These are phyloP conservation scores for Manis crassicaudata DNA, from an alignment of 2,797 vertebrate genomes.

Conservation along the genomic window DNA sequence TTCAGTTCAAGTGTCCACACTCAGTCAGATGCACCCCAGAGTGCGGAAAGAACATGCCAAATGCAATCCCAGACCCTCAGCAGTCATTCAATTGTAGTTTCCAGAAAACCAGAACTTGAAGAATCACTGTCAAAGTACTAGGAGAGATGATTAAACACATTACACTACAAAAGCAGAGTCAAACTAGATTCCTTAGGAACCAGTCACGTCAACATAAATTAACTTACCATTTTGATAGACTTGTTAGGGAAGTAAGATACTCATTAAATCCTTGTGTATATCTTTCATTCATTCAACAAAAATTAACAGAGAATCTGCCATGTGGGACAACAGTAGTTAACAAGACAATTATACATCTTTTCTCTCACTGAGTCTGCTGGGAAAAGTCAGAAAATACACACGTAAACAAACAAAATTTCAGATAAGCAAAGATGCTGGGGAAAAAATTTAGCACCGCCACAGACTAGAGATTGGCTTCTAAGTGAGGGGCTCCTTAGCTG, in stretches of 20 bases:
- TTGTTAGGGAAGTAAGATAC: neutral
- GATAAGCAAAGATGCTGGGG: neutral
- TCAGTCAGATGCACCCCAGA: neutral
- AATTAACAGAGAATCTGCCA: neutral
- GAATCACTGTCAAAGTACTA: neutral
- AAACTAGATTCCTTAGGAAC: neutral
- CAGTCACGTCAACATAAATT: neutral
- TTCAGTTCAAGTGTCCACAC: neutral
- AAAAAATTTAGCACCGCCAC: neutral
- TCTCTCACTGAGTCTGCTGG: neutral
- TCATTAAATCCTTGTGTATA: neutral
- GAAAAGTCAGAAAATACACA: constrained; percentile 7
- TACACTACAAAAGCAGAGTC: neutral
- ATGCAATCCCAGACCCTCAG: neutral
- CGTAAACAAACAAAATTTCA: neutral
- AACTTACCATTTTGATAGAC: neutral
- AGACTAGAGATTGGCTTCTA: neutral
- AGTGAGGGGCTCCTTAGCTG: neutral
- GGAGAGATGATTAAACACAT: neutral
- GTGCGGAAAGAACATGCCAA: neutral
- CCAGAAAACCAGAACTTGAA: neutral
- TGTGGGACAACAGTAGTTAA: neutral
- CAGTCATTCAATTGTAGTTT: neutral
- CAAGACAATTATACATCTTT: neutral
- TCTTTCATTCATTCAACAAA: constrained; percentile 6